Conservation (phyloP, 2,113 vertebrate genomes). For the Australoheros scitulus region DNA sequence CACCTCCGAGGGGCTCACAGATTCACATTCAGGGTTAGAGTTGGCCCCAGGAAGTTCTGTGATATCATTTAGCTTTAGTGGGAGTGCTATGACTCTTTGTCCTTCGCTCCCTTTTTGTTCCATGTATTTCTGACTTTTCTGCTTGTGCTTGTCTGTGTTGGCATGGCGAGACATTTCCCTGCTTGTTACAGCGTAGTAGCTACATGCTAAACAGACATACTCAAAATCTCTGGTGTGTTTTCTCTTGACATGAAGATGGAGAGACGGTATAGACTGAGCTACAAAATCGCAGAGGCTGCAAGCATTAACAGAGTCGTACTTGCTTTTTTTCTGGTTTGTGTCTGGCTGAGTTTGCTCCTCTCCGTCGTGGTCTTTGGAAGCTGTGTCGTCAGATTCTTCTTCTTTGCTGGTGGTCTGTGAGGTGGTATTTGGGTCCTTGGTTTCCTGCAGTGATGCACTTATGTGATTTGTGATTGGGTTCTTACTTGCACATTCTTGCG, state of each 20-base stretch:
- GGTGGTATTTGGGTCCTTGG: constrained; percentile 1
- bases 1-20: constrained; percentile 7
- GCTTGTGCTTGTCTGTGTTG: constrained; percentile 91
- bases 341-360: constrained; percentile 51
- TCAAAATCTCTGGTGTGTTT: constrained; percentile 95
- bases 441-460: constrained; percentile 13
- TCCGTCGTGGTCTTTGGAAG: constrained; percentile 39
- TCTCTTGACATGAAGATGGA: constrained; percentile 90
- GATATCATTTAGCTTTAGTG: constrained; percentile 9
- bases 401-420: constrained; percentile 1
- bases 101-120: constrained; percentile 37
- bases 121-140: constrained; percentile 85
- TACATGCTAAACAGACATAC: constrained; percentile 94
- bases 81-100: not conserved
- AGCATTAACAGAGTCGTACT: constrained; percentile 69
- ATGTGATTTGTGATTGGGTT: constrained; percentile 47
- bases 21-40: constrained; percentile 18
- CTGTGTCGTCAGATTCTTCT: constrained; percentile 45
- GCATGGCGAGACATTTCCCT: constrained; percentile 93
- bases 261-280: constrained; percentile 87
- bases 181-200: constrained; percentile 92
- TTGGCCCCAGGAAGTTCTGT: constrained; percentile 14
- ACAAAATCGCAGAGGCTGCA: constrained; percentile 87
- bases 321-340: constrained; percentile 61
- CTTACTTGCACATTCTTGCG: constrained; percentile 77